Evolutionary conservation across 2,797 vertebrate species (phyloP), one percentile per base, ranked within the genome.

Genomic region (Craterocephalus amniculus): DNA sequence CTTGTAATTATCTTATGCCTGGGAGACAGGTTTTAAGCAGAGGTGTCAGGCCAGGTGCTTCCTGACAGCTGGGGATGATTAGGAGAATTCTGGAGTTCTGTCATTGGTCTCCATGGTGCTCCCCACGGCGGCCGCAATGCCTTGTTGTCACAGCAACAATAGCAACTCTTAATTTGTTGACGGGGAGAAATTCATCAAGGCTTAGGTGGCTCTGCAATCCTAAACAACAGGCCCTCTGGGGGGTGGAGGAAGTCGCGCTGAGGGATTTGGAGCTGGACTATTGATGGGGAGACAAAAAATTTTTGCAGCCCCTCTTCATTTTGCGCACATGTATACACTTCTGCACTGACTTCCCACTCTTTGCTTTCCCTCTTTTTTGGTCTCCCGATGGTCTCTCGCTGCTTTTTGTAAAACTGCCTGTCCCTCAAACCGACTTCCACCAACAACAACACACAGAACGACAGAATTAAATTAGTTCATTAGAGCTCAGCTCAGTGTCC

Each of bases 1-100:
- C 96, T 96, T 99, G 97, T 99, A 98, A 99, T 99, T 98, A 99
- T 98, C 97, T 98, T 97, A 97, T 99, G 97, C 97, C 97, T 99
- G 97, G 97, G 96, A 99, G 97, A 99, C 97, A 99, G 95, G 96
- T 98, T 99, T 98, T 99, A 99, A 98, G 96, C 96, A 97, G 97
- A 97, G 97, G 96, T 98, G 97, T 97, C 96, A 97, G 97, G 94
- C 95, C 96, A 97, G 96, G 97, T 96, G 95, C 94, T 93, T 96
- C 96, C 96, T 99, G 97, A 98, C 97, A 99, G 97, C 96, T 96
- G 94, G 93, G 93, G 94, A 96, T 98, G 97, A 98, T 99, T 98
- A 98, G 97, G 91, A 93, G 92, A 89, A 96, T 96, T 96, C 95
- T 96, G 90, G 91, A 93, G 96, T 97, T 97, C 89, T 97, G 96